A percentile compares a stretch with the other conserved stretches of the same genome.
These are phyloP conservation scores for Acronicta aceris DNA, from an alignment of 2,888 invertebrate species.

Conservation along the genomic window DNA sequence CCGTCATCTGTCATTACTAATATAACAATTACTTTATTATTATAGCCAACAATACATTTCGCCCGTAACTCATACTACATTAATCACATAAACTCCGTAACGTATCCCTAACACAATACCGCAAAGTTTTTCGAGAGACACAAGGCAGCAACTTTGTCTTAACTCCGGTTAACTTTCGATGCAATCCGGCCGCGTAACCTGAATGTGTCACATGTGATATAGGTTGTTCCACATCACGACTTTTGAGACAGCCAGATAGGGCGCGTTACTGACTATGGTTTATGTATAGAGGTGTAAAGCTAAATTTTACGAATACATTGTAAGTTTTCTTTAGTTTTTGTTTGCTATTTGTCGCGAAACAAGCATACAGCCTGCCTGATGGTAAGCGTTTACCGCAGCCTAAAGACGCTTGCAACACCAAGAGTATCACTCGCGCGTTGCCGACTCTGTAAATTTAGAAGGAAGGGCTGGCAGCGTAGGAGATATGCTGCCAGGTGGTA, in stretches of 20 bases:
- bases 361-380: too few species aligned
- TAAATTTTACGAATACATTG: not conserved
- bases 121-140: constrained; percentile 50
- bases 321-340: not conserved
- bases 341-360: too few species aligned
- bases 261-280: constrained; percentile 26
- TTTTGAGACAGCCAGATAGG: constrained; percentile 51
- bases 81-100: constrained; percentile 47
- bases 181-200: constrained; percentile 50
- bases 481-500: too few species aligned
- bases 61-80: constrained; percentile 34
- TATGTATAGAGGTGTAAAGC: constrained; percentile 8
- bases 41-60: not conserved
- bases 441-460: too few species aligned
- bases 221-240: constrained; percentile 53
- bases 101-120: constrained; percentile 49
- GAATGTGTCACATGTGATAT: constrained; percentile 57
- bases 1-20: not conserved
- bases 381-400: too few species aligned
- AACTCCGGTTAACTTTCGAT: constrained; percentile 55
- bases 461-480: too few species aligned
- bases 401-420: too few species aligned
- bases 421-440: too few species aligned
- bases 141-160: constrained; percentile 32
- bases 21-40: not conserved